Evolutionary conservation across 2,888 invertebrate genomes (phyloP).

Genomic region (Didymodactylos carnosus): DNA sequence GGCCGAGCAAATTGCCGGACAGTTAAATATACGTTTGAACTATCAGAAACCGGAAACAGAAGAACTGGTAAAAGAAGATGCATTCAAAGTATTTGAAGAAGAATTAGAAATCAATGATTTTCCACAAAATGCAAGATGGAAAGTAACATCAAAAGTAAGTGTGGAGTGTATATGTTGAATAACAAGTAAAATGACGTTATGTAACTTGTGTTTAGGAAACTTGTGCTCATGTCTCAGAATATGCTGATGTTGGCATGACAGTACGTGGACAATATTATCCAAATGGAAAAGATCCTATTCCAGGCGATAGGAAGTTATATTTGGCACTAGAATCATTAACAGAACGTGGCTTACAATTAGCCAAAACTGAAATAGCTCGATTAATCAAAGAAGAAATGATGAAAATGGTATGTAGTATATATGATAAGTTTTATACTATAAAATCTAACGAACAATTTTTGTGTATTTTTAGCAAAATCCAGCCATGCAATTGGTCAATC

Average conservation of each 20-base stretch:
- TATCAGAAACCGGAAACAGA: conserved; percentile 54
- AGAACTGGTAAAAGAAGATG: conserved; percentile 38
- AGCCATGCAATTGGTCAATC: not conserved
- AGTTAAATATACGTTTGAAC: conserved; percentile 82
- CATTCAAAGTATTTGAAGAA: conserved; percentile 54
- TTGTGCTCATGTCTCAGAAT: conserved; percentile 86
- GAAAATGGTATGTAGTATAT: conserved; percentile 37
- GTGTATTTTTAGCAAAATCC: not conserved
- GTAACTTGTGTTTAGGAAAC: conserved; percentile 52
- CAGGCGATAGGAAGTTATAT: conserved; percentile 66
- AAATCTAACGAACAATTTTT: not conserved
- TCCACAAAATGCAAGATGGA: conserved; percentile 93
- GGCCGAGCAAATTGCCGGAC: conserved; percentile 86
- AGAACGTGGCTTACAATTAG: conserved; percentile 55
- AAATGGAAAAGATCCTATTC: conserved; percentile 51
- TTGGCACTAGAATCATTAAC: conserved; percentile 95
- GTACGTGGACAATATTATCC: conserved; percentile 86
- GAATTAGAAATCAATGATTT: conserved; percentile 99
- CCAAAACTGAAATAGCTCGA: conserved; percentile 85
- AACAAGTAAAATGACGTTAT: not conserved
- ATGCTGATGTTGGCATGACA: conserved; percentile 93
- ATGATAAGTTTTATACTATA: too few relatives aligned
- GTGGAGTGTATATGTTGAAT: too few relatives aligned
- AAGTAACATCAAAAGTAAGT: conserved; percentile 63
- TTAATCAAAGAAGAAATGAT: conserved; percentile 92